Conservation (phyloP, 2,888 invertebrate species). For the Trisateles emortualis region DNA sequence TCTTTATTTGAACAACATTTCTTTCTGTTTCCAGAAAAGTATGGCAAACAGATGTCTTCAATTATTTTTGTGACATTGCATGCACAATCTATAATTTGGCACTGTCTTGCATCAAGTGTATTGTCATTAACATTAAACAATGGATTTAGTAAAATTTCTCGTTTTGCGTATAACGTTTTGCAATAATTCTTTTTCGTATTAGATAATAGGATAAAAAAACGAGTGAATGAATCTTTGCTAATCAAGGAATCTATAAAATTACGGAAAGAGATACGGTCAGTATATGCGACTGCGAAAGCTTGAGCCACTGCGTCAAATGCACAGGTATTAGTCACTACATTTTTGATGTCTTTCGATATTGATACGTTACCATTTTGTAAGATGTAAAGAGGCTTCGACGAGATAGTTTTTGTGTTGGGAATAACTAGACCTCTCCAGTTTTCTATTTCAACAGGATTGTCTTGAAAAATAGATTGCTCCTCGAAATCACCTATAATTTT, state of each 20-base stretch:
- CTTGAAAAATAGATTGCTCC: slow-evolving; percentile 8
- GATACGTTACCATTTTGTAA: slow-evolving; percentile 18
- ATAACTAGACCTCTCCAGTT: slow-evolving; percentile 16
- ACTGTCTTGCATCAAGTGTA: slow-evolving; percentile 12
- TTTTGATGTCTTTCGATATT: slow-evolving; percentile 11
- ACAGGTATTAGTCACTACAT: slow-evolving; percentile 15
- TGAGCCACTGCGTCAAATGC: slow-evolving; percentile 18
- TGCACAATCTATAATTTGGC: slow-evolving; percentile 15
- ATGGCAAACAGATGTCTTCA: slow-evolving; percentile 14
- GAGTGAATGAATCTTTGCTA: slow-evolving; percentile 13
- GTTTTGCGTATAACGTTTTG: slow-evolving; percentile 12
- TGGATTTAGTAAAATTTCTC: slow-evolving; percentile 10
- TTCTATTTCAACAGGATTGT: slow-evolving; percentile 18
- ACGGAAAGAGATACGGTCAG: slow-evolving; percentile 6
- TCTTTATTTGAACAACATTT: slow-evolving; percentile 16
- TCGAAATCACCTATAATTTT: slow-evolving; percentile 9
- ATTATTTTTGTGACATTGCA: too few relatives aligned
- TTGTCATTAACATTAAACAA: slow-evolving; percentile 11
- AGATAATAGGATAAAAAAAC: slow-evolving; percentile 13
- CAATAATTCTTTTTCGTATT: slow-evolving; percentile 12
- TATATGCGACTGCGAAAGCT: slow-evolving; percentile 18
- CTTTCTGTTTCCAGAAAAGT: too few relatives aligned
- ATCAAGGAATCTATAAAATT: slow-evolving; percentile 15
- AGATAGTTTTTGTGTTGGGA: slow-evolving; percentile 10
- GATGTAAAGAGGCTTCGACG: slow-evolving; percentile 13